Evolutionary conservation across 2,888 invertebrate species (phyloP).

Genomic region (Eupithecia tripunctaria): DNA sequence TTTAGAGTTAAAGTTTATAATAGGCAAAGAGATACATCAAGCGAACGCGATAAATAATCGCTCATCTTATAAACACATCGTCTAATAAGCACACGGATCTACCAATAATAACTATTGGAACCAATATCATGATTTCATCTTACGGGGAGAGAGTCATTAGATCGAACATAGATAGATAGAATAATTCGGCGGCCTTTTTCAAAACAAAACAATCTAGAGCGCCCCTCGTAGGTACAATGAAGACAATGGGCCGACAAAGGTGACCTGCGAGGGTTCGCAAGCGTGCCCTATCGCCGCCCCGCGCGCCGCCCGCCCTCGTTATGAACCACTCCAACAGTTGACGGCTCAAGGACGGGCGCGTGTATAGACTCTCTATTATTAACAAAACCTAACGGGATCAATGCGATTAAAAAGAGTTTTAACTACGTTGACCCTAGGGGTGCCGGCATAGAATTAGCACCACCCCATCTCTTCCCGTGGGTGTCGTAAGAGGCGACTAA

Average conservation of each 20-base stretch:
- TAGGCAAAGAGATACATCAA: conserved; percentile 4
- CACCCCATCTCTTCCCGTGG: too few species aligned
- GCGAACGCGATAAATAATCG: neutral
- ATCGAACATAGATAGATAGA: neutral
- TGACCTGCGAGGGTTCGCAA: conserved; percentile 32
- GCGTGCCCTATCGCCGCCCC: conserved; percentile 60
- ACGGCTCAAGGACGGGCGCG: conserved; percentile 8
- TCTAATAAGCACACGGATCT: neutral
- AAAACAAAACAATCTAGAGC: conserved; percentile 5
- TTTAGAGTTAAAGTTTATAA: conserved; percentile 29
- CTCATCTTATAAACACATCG: neutral
- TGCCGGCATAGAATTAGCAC: too few species aligned
- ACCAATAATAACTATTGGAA: neutral
- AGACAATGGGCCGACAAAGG: conserved; percentile 38
- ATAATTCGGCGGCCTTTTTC: neutral
- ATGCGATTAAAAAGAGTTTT: neutral
- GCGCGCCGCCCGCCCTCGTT: conserved; percentile 18
- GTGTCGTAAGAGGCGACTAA: too few species aligned
- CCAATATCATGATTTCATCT: neutral
- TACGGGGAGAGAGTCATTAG: neutral
- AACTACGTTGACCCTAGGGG: neutral
- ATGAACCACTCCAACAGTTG: conserved; percentile 14
- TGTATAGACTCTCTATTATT: neutral
- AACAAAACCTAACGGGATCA: neutral
- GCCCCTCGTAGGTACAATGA: neutral